Evolutionary conservation across 2,797 vertebrate species (phyloP).

Genomic region (Limosa lapponica): DNA sequence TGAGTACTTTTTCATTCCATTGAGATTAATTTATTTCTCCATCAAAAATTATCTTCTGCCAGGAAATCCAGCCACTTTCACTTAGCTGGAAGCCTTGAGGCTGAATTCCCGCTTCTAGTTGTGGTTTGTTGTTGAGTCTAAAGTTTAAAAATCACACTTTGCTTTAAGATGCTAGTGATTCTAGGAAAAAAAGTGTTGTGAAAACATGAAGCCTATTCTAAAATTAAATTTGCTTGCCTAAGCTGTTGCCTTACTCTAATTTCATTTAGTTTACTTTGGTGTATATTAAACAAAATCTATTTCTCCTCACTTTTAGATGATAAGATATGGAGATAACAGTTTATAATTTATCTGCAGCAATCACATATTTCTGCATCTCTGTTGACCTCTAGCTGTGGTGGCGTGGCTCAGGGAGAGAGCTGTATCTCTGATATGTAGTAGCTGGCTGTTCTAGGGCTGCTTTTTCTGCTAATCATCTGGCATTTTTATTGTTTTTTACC

Average conservation of each 20-base stretch:
- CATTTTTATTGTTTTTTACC: background rate
- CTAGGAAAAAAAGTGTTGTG: background rate
- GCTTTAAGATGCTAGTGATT: background rate
- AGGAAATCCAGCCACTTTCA: background rate
- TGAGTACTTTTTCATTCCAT: constrained; percentile 19
- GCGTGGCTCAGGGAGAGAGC: background rate
- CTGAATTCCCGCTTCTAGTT: background rate
- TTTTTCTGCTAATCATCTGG: background rate
- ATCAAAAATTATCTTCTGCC: constrained; percentile 26
- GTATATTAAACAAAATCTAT: background rate
- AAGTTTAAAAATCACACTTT: background rate
- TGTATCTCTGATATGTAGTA: background rate
- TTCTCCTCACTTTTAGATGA: background rate
- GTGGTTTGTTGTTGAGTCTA: constrained; percentile 63
- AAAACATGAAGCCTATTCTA: background rate
- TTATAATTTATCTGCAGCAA: background rate
- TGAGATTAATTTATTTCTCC: constrained; percentile 3
- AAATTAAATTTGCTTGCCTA: constrained; percentile 9
- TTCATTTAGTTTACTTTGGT: background rate
- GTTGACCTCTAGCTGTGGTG: background rate
- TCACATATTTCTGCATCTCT: background rate
- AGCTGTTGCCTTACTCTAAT: background rate
- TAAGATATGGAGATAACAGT: background rate
- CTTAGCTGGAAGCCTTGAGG: constrained; percentile 6
- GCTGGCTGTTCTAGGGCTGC: background rate